Conservation (phyloP, 2,113 vertebrate genomes). For the Aix galericulata region DNA sequence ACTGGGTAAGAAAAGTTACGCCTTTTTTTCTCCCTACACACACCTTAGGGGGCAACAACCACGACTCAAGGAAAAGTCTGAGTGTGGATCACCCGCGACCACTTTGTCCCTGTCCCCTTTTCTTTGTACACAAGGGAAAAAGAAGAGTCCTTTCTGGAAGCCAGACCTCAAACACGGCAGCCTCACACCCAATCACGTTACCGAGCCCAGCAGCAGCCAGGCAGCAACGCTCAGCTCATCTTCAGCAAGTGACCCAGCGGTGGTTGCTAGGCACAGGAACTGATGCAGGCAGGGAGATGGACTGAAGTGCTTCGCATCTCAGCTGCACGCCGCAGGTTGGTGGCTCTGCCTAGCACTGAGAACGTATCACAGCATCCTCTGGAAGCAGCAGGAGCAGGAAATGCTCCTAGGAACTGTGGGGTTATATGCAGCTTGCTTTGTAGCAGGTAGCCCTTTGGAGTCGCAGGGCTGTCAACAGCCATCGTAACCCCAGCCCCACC, state of each 20-base stretch:
- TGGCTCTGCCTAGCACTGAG: background rate
- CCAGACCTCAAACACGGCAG: background rate
- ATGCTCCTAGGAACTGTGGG: background rate
- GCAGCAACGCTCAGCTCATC: conserved; percentile 9
- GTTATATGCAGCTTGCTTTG: background rate
- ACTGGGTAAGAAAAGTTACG: background rate
- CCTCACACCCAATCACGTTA: background rate
- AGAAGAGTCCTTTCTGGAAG: background rate
- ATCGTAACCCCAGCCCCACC: background rate
- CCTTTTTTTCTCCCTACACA: background rate
- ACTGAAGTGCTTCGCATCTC: background rate
- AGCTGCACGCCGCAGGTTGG: rapidly evolving
- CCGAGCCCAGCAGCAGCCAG: background rate
- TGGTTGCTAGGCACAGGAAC: conserved; percentile 43
- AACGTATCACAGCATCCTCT: background rate
- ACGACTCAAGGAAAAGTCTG: background rate
- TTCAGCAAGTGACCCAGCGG: conserved; percentile 38
- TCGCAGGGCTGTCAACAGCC: background rate
- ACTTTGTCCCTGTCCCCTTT: background rate
- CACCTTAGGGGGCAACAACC: background rate
- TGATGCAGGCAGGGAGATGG: background rate
- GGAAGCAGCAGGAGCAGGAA: background rate
- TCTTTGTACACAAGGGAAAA: background rate
- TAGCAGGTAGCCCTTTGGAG: background rate
- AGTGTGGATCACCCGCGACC: background rate